Evolutionary conservation across 1,140 invertebrate species (phyloP).

Genomic region (Neodiprion pinetum): DNA sequence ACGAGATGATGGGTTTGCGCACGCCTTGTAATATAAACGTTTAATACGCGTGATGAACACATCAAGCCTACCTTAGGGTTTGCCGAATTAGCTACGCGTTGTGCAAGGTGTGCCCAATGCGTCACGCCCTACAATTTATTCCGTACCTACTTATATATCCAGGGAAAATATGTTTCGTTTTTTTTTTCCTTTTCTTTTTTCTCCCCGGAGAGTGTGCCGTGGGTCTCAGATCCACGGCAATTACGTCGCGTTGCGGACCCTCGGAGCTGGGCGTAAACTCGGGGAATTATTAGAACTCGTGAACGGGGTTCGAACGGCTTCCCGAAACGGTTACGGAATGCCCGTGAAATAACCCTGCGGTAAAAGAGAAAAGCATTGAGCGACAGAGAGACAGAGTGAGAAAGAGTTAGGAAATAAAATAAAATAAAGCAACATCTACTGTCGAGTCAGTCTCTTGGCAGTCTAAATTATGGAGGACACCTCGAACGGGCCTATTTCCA

Average conservation of each 20-base stretch:
- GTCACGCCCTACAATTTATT: constrained; percentile 11
- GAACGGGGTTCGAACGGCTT: neutral
- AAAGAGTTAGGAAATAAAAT: no score
- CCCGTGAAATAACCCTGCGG: neutral
- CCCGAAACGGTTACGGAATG: neutral
- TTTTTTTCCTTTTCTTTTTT: no score
- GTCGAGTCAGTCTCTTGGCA: neutral
- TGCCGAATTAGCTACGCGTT: constrained; percentile 8
- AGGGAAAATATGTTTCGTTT: neutral
- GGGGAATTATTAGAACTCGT: neutral
- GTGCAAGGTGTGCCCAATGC: constrained; percentile 1
- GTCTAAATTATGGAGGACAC: neutral
- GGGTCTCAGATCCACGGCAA: no score
- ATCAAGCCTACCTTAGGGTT: constrained; percentile 12
- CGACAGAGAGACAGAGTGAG: neutral
- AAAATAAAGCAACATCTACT: no score
- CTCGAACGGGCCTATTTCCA: constrained; percentile 4
- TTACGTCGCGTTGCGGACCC: neutral
- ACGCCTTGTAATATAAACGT: constrained; percentile 10
- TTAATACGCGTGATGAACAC: constrained; percentile 13
- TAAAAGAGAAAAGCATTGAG: neutral
- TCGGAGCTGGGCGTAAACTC: neutral
- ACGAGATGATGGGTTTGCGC: neutral
- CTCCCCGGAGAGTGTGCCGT: no score
- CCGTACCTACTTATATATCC: neutral